Percentiles rank a stretch among this genome's conserved stretches.
These are phyloP conservation scores for Lanistes nyassanus DNA, from an alignment of 1,140 invertebrate genomes.

Conservation along the genomic window DNA sequence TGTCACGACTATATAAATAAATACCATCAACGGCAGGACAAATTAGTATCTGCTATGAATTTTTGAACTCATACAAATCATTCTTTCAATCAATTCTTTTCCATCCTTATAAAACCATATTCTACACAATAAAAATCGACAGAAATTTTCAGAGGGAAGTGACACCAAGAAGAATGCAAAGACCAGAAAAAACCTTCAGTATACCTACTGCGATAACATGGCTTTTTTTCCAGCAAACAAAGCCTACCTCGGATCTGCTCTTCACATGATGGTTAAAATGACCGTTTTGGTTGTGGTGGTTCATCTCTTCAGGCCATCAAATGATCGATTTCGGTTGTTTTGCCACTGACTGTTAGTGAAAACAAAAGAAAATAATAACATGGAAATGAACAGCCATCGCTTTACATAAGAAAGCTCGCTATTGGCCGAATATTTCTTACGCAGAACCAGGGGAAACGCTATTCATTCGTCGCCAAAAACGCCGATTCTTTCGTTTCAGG, in stretches of 20 bases:
- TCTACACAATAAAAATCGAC: slow-evolving; percentile 1
- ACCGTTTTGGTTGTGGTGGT: slow-evolving; percentile 48
- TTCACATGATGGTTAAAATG: slow-evolving; percentile 49
- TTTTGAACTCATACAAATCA: no score
- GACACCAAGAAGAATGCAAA: slow-evolving; percentile 8
- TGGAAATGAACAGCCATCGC: slow-evolving; percentile 32
- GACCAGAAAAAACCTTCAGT: background rate
- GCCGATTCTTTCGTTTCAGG: background rate
- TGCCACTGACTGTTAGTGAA: slow-evolving; percentile 35
- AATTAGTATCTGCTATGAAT: no score
- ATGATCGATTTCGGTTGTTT: slow-evolving; percentile 32
- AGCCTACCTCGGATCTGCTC: slow-evolving; percentile 44
- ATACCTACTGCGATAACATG: background rate
- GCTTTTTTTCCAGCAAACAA: background rate
- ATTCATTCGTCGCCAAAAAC: background rate
- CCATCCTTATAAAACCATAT: no score
- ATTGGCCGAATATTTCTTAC: slow-evolving; percentile 20
- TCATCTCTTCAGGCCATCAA: slow-evolving; percentile 44
- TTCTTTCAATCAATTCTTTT: no score
- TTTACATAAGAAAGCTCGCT: slow-evolving; percentile 1
- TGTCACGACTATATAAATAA: no score
- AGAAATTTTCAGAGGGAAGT: slow-evolving; percentile 23
- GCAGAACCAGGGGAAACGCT: background rate
- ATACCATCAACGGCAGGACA: no score
- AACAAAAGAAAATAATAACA: slow-evolving; percentile 58